These are phyloP conservation scores for Maccullochella peelii DNA, from an alignment of 2,113 vertebrate species.

Conservation along the genomic window DNA sequence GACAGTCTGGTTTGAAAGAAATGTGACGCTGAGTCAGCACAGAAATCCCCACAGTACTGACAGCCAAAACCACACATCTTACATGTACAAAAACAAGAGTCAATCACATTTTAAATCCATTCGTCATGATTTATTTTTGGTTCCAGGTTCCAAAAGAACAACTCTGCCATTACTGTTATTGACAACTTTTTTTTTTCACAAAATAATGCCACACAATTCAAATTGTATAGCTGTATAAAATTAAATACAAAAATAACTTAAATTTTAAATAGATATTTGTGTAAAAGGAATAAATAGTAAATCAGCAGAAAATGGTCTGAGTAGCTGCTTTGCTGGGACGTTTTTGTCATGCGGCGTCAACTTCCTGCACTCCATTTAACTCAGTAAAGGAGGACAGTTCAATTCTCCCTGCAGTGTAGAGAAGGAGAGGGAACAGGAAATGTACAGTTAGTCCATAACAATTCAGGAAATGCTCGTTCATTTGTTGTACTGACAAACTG, in stretches of 20 bases:
- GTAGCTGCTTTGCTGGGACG: not conserved
- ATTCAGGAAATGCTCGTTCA: not conserved
- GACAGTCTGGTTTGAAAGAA: not conserved
- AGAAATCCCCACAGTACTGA: not conserved
- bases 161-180: not conserved
- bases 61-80: not conserved
- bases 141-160: not conserved
- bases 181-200: not conserved
- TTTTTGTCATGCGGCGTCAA: fast-evolving
- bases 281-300: slow-evolving; percentile 42
- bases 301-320: not conserved
- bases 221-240: not conserved
- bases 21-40: slow-evolving; percentile 4
- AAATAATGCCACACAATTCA: slow-evolving; percentile 2
- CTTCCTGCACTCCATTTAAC: fast-evolving
- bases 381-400: not conserved
- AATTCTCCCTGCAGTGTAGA: not conserved
- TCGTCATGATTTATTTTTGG: slow-evolving; percentile 3
- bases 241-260: slow-evolving; percentile 45
- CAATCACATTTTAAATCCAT: not conserved
- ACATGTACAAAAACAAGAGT: not conserved
- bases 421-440: not conserved
- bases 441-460: too few species aligned
- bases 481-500: not conserved
- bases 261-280: not conserved